Conservation (phyloP, 2,888 invertebrate species). For the Watsonalla cultraria region DNA sequence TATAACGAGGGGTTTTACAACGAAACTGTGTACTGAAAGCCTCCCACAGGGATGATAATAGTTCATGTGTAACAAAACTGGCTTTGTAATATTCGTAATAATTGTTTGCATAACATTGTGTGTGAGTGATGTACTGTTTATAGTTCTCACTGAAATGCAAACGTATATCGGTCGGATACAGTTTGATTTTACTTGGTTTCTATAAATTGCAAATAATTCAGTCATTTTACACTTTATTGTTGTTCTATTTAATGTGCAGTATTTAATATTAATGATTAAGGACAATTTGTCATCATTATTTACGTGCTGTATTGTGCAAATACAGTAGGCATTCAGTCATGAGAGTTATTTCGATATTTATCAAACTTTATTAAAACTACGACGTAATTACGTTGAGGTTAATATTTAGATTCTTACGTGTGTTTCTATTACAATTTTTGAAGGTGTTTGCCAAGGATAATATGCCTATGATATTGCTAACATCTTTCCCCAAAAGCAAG, state of each 20-base stretch:
- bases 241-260: not conserved
- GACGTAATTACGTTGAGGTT: too few species aligned
- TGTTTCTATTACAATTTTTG: too few species aligned
- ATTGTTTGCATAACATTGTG: constrained; percentile 19
- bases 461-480: too few species aligned
- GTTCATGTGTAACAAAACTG: constrained; percentile 2
- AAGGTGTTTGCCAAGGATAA: too few species aligned
- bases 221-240: constrained; percentile 25
- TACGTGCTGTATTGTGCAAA: too few species aligned
- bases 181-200: constrained; percentile 31
- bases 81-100: constrained; percentile 12
- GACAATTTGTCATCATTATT: too few species aligned
- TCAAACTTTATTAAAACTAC: too few species aligned
- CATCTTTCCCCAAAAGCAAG: too few species aligned
- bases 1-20: constrained; percentile 2
- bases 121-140: not conserved
- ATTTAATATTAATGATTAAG: too few species aligned
- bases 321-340: too few species aligned
- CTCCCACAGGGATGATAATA: constrained; percentile 4
- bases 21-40: constrained; percentile 2
- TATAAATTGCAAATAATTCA: constrained; percentile 27
- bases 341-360: too few species aligned
- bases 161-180: constrained; percentile 28
- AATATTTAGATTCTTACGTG: too few species aligned
- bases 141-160: constrained; percentile 35